phyloP scores from a whole-genome alignment of 2,113 vertebrate genomes.

The Upupa epops region DNA sequence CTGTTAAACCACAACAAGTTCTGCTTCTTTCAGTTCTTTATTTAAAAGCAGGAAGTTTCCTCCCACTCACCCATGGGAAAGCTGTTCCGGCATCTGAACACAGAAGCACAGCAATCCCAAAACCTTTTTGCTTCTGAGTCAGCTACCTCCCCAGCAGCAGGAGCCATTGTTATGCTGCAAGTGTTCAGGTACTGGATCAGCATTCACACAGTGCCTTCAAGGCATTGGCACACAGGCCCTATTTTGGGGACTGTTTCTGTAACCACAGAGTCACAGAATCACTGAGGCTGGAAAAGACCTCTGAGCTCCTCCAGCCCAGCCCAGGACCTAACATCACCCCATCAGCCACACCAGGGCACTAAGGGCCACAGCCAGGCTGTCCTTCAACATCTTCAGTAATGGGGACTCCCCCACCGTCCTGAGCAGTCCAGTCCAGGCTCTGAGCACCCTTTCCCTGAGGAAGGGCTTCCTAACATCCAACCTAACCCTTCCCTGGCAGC shows the following conservation, averaged over 20 bases:
- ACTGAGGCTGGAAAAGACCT: no score
- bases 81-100: background rate
- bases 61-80: conserved; percentile 19
- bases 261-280: background rate
- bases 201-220: background rate
- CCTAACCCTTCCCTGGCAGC: no score
- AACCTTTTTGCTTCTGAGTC: background rate
- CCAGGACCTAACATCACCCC: no score
- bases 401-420: no score
- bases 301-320: no score
- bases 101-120: background rate
- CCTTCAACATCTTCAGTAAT: no score
- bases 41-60: conserved; percentile 32
- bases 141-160: background rate
- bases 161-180: background rate
- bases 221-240: background rate
- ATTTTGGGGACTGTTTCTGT: background rate
- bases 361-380: no score
- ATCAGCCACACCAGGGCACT: no score
- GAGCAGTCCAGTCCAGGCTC: no score
- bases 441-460: no score
- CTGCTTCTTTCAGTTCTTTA: background rate
- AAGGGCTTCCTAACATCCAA: no score
- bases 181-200: background rate
- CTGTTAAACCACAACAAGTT: background rate